Evolutionary conservation across 2,113 vertebrate species (phyloP).

Genomic region (Caracal caracal): DNA sequence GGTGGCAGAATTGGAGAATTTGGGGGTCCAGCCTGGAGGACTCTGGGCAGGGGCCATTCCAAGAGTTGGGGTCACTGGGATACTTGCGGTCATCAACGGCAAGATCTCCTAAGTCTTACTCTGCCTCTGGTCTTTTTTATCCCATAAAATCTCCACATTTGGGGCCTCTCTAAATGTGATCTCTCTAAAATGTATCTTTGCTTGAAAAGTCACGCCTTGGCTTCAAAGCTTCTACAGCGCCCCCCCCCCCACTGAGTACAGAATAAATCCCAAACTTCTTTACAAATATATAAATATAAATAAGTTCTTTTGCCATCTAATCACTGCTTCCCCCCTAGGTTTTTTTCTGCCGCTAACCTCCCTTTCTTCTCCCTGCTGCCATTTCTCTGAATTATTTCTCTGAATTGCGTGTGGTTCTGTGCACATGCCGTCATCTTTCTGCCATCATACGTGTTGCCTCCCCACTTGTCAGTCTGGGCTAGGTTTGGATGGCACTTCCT

Average conservation of each 20-base stretch:
- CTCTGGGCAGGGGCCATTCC: not conserved
- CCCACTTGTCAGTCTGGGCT: too few species aligned
- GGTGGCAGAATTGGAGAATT: not conserved
- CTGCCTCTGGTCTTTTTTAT: not conserved
- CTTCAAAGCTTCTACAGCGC: not conserved
- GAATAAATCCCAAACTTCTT: not conserved
- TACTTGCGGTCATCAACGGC: rapidly evolving
- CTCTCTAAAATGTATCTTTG: not conserved
- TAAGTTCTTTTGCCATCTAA: not conserved
- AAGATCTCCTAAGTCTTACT: not conserved
- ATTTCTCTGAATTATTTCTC: not conserved
- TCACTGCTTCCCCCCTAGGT: not conserved
- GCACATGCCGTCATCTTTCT: not conserved
- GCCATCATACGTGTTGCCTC: rapidly evolving
- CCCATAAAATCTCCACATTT: not conserved
- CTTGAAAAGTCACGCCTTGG: not conserved
- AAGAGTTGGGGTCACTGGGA: not conserved
- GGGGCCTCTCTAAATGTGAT: not conserved
- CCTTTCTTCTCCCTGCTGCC: not conserved
- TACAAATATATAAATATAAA: not conserved
- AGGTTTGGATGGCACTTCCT: not conserved
- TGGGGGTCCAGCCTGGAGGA: not conserved
- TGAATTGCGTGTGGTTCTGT: not conserved
- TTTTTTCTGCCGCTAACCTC: not conserved
- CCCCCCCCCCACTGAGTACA: too few species aligned